phyloP scores from a whole-genome alignment of 2,113 vertebrate species.

The Actinemys pallida region DNA sequence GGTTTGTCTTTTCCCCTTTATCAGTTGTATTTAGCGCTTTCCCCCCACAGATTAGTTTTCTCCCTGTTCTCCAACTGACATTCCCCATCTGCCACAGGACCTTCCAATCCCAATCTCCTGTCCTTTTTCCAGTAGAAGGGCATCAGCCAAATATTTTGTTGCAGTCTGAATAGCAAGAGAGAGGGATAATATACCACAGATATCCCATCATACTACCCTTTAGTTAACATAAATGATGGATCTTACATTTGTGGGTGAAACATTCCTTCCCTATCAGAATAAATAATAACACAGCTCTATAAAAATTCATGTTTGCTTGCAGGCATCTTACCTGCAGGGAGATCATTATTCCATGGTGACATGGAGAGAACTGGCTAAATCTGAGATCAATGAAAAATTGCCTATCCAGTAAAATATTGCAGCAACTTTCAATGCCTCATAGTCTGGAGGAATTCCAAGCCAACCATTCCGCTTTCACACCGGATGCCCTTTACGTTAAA shows the following conservation, averaged over 20 bases:
- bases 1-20: background rate
- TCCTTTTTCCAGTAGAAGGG: background rate
- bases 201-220: background rate
- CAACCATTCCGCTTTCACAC: background rate
- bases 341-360: background rate
- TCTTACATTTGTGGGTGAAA: background rate
- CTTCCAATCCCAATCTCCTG: fast-evolving
- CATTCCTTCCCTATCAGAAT: background rate
- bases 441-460: background rate
- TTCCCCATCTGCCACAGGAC: background rate
- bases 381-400: background rate
- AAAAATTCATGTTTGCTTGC: background rate
- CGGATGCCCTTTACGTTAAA: background rate
- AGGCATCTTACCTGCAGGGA: background rate
- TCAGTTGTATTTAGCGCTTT: background rate
- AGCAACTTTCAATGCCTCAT: background rate
- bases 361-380: background rate
- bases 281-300: background rate
- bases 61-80: background rate
- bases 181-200: fast-evolving
- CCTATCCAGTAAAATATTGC: fast-evolving
- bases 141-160: background rate
- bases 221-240: fast-evolving
- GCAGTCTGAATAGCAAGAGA: background rate
- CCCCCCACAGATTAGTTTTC: background rate